These are phyloP conservation scores for Chionis minor DNA, from an alignment of 2,113 vertebrate genomes.

Conservation along the genomic window DNA sequence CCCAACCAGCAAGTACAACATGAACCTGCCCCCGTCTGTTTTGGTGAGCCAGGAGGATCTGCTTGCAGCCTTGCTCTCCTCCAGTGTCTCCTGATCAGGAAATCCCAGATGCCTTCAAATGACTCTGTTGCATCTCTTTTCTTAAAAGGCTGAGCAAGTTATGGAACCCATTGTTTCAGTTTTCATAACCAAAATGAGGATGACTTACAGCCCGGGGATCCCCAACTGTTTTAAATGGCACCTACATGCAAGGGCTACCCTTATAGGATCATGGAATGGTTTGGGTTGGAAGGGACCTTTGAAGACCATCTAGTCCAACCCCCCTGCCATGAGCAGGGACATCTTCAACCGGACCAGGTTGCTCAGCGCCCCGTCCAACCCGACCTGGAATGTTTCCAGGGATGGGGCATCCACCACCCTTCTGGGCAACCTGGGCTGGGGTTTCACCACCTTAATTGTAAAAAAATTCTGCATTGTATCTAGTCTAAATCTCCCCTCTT, in stretches of 20 bases:
- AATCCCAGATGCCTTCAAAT: background rate
- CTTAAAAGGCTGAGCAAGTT: background rate
- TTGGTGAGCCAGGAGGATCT: background rate
- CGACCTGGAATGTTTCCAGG: background rate
- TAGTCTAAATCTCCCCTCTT: background rate
- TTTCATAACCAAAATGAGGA: background rate
- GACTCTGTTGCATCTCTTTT: background rate
- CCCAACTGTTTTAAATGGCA: background rate
- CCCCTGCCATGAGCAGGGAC: background rate
- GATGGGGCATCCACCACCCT: background rate
- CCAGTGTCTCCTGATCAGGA: background rate
- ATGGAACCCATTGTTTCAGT: background rate
- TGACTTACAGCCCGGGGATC: background rate
- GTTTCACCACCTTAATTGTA: background rate
- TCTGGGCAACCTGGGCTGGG: background rate
- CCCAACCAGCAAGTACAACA: background rate
- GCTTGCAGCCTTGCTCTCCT: background rate
- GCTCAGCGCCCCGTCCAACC: background rate
- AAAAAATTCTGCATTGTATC: background rate
- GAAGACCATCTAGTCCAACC: background rate
- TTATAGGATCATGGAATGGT: background rate
- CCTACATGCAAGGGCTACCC: background rate
- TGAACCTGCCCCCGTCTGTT: background rate
- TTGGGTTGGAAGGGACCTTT: background rate
- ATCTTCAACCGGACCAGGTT: background rate